phyloP scores from a whole-genome alignment of 2,797 vertebrate genomes.

The Tenualosa thibaudeaui region DNA sequence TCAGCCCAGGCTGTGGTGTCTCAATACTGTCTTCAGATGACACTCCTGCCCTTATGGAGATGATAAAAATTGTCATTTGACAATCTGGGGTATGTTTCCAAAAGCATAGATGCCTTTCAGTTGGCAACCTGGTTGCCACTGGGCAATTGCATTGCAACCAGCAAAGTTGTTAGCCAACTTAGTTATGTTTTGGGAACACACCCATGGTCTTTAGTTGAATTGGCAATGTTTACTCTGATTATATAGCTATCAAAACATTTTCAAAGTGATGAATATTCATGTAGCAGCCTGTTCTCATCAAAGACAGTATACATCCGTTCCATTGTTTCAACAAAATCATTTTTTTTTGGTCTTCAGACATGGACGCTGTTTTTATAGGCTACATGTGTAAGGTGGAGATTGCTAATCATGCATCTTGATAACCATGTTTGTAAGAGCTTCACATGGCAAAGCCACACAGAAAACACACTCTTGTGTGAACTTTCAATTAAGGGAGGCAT shows the following conservation, averaged over 20 bases:
- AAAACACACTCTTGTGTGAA: neutral
- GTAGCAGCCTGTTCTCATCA: neutral
- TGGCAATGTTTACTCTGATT: neutral
- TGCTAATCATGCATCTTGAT: neutral
- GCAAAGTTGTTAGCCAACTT: too few species aligned
- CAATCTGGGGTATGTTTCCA: too few species aligned
- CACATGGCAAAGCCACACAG: neutral
- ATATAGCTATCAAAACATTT: neutral
- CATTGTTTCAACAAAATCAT: neutral
- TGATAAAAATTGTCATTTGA: neutral
- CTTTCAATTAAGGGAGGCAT: neutral
- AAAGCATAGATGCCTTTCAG: too few species aligned
- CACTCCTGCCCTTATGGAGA: constrained; percentile 22
- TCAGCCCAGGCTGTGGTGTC: neutral
- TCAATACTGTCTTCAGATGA: constrained; percentile 42
- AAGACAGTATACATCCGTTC: constrained; percentile 21
- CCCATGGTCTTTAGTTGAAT: too few species aligned
- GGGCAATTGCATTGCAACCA: too few species aligned
- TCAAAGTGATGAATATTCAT: neutral
- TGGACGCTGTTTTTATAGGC: neutral
- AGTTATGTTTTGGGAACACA: too few species aligned
- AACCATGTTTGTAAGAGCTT: neutral
- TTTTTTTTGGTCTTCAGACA: neutral
- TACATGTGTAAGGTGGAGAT: neutral
- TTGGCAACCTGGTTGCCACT: too few species aligned